Evolutionary conservation across 2,113 vertebrate genomes (phyloP).

Genomic region (Telmatochromis sp.): DNA sequence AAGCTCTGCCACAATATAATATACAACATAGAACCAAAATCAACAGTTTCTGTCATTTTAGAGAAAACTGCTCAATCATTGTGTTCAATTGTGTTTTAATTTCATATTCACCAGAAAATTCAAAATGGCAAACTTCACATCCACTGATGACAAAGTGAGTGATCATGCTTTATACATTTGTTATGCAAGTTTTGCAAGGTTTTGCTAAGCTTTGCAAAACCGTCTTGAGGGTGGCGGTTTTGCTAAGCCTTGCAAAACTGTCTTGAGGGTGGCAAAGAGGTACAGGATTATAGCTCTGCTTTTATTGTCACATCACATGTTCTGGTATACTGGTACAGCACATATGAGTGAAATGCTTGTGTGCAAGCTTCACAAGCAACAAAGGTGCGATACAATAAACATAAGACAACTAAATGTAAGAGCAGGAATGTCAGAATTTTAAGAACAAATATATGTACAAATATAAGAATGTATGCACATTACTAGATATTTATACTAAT

Average conservation of each 20-base stretch:
- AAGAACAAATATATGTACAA: neutral
- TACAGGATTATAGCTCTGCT: neutral
- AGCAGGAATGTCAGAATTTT: neutral
- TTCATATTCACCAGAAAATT: neutral
- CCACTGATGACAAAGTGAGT: neutral
- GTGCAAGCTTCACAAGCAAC: neutral
- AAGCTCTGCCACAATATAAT: neutral
- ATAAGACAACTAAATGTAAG: neutral
- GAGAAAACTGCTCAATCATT: neutral
- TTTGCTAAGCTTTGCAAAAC: neutral
- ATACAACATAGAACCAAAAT: neutral
- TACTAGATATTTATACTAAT: neutral
- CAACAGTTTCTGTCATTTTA: neutral
- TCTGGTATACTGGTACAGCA: neutral
- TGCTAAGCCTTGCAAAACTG: neutral
- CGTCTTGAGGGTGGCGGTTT: neutral
- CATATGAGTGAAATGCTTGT: neutral
- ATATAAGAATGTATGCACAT: neutral
- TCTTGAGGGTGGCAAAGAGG: neutral
- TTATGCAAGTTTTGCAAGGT: neutral
- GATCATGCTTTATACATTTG: neutral
- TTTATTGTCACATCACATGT: neutral
- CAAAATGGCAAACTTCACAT: neutral
- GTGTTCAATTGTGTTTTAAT: neutral
- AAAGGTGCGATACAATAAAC: neutral